phyloP scores from a whole-genome alignment of 1,140 invertebrate genomes.

The Sweltsa coloradensis region DNA sequence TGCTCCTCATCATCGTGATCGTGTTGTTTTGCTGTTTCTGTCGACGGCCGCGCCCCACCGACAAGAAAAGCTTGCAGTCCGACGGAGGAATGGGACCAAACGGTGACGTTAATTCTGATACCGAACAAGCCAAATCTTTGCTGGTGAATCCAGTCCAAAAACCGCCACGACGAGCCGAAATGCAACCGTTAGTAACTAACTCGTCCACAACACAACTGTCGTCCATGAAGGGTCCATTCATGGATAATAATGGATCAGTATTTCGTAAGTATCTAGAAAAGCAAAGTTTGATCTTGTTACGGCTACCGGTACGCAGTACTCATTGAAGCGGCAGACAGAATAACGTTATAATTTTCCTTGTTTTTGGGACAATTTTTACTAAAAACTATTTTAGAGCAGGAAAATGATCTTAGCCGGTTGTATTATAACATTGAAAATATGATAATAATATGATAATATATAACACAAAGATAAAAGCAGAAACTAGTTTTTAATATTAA shows the following conservation, averaged over 20 bases:
- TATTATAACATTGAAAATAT: too few relatives aligned
- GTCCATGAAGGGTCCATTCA: constrained; percentile 60
- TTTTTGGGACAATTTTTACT: too few relatives aligned
- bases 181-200: constrained; percentile 46
- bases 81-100: constrained; percentile 17
- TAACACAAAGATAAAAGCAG: too few relatives aligned
- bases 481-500: too few relatives aligned
- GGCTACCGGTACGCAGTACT: too few relatives aligned
- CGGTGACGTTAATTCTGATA: constrained; percentile 30
- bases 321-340: too few relatives aligned
- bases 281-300: too few relatives aligned
- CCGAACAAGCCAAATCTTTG: constrained; percentile 66
- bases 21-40: constrained; percentile 55
- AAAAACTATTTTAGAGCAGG: too few relatives aligned
- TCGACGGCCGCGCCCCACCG: constrained; percentile 36
- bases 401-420: too few relatives aligned
- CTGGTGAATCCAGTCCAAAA: constrained; percentile 72
- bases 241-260: constrained; percentile 55
- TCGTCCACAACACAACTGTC: constrained; percentile 63
- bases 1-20: constrained; percentile 44
- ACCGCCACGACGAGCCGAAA: constrained; percentile 54
- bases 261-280: constrained; percentile 45
- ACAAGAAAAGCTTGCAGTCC: neutral
- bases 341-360: too few relatives aligned
- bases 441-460: too few relatives aligned